A percentile compares a stretch with the other conserved stretches of the same genome.
These are phyloP conservation scores for Battus philenor DNA, from an alignment of 1,140 invertebrate genomes.

Conservation along the genomic window DNA sequence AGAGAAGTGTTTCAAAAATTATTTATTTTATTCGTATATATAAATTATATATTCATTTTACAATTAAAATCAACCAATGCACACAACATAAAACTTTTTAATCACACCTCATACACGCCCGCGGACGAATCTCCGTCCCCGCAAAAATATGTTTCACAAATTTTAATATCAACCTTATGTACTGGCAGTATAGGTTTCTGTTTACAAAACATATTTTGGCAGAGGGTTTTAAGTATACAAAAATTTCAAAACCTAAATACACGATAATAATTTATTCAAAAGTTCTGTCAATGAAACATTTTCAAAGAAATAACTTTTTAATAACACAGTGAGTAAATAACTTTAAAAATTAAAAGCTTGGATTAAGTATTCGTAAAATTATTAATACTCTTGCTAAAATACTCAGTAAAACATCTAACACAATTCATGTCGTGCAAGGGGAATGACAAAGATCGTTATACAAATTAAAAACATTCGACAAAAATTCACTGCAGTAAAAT, in stretches of 20 bases:
- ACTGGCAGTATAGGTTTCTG: slow-evolving; percentile 38
- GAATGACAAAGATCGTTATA: slow-evolving; percentile 6
- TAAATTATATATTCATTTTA: slow-evolving; percentile 74
- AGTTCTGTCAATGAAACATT: slow-evolving; percentile 18
- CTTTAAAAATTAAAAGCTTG: slow-evolving; percentile 24
- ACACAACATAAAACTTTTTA: slow-evolving; percentile 58
- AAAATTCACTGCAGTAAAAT: slow-evolving; percentile 4
- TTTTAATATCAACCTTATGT: slow-evolving; percentile 25
- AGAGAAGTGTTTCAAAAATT: slow-evolving; percentile 68
- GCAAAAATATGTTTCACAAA: slow-evolving; percentile 32
- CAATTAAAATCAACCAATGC: slow-evolving; percentile 68
- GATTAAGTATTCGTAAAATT: slow-evolving; percentile 26
- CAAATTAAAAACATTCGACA: not conserved
- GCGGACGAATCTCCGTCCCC: slow-evolving; percentile 23
- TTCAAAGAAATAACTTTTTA: slow-evolving; percentile 9
- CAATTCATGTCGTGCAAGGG: slow-evolving; percentile 10
- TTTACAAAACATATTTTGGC: slow-evolving; percentile 39
- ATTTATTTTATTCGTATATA: slow-evolving; percentile 74
- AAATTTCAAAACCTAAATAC: slow-evolving; percentile 32
- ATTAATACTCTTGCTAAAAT: slow-evolving; percentile 33
- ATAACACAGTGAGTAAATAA: slow-evolving; percentile 17
- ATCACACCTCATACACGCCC: slow-evolving; percentile 28
- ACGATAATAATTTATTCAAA: slow-evolving; percentile 43
- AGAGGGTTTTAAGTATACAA: slow-evolving; percentile 24
- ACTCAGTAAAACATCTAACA: slow-evolving; percentile 16